phyloP scores from a whole-genome alignment of 2,888 invertebrate genomes.

The Cheilosia impressa region DNA sequence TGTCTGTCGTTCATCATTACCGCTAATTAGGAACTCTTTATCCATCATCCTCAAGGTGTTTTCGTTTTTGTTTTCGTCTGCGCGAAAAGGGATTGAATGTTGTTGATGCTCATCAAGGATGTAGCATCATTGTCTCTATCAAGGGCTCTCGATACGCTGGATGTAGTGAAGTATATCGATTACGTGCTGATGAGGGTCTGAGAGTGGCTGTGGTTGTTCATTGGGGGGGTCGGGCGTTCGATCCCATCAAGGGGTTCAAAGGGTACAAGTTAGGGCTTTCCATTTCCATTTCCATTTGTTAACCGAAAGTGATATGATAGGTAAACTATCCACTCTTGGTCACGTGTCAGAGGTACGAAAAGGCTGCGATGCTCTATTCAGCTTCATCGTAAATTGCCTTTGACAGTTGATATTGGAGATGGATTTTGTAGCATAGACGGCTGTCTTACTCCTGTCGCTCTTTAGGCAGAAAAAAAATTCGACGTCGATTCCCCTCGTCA shows the following conservation, averaged over 20 bases:
- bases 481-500: neutral
- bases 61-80: conserved; percentile 5
- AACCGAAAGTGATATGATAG: conserved; percentile 51
- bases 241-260: conserved; percentile 36
- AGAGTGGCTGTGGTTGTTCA: neutral
- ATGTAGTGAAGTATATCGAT: conserved; percentile 60
- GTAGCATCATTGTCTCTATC: conserved; percentile 36
- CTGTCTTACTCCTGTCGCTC: too few species aligned
- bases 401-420: conserved; percentile 35
- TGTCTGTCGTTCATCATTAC: conserved; percentile 73
- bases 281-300: conserved; percentile 9
- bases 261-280: conserved; percentile 28
- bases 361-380: conserved; percentile 7
- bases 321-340: conserved; percentile 32
- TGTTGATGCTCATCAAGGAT: conserved; percentile 10
- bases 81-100: conserved; percentile 30
- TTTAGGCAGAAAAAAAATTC: too few species aligned
- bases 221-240: neutral
- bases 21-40: conserved; percentile 73
- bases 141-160: conserved; percentile 41
- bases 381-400: conserved; percentile 55
- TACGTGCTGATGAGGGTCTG: conserved; percentile 35
- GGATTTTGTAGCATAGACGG: neutral
- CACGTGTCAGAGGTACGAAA: conserved; percentile 22
- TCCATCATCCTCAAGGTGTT: conserved; percentile 63